A percentile compares a stretch with the other conserved stretches of the same genome.
These are phyloP conservation scores for Xestia c-nigrum DNA, from an alignment of 2,888 invertebrate species.

Conservation along the genomic window DNA sequence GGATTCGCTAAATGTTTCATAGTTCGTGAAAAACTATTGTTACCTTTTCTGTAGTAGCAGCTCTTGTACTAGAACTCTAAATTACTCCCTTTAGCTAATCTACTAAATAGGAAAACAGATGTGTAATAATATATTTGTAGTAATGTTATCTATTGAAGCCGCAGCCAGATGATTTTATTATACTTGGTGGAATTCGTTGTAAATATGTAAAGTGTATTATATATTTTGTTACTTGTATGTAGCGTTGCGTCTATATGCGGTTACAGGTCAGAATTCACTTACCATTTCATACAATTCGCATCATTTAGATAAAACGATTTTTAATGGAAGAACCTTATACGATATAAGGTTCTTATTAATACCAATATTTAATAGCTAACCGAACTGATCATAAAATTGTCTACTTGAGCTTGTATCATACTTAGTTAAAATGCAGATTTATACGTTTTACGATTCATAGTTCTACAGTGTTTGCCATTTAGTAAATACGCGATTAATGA, in stretches of 20 bases:
- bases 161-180: slow-evolving; percentile 48
- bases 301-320: slow-evolving; percentile 1
- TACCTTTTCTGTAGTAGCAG: slow-evolving; percentile 3
- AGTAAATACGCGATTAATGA: slow-evolving; percentile 20
- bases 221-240: slow-evolving; percentile 33
- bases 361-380: not conserved
- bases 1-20: slow-evolving; percentile 10
- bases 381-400: not conserved
- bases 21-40: slow-evolving; percentile 5
- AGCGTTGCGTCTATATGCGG: slow-evolving; percentile 24
- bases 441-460: slow-evolving; percentile 27
- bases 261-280: slow-evolving; percentile 1
- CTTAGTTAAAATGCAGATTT: slow-evolving; percentile 22
- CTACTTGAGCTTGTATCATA: slow-evolving; percentile 14
- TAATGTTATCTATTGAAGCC: slow-evolving; percentile 34
- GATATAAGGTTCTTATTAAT: not conserved
- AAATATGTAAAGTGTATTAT: slow-evolving; percentile 68
- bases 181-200: slow-evolving; percentile 66
- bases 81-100: slow-evolving; percentile 13
- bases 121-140: slow-evolving; percentile 35
- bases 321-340: not conserved
- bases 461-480: slow-evolving; percentile 28
- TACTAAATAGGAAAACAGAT: slow-evolving; percentile 28
- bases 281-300: not conserved
- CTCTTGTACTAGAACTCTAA: slow-evolving; percentile 10